Conservation (phyloP, 2,888 invertebrate species). For the Machimus rusticus region DNA sequence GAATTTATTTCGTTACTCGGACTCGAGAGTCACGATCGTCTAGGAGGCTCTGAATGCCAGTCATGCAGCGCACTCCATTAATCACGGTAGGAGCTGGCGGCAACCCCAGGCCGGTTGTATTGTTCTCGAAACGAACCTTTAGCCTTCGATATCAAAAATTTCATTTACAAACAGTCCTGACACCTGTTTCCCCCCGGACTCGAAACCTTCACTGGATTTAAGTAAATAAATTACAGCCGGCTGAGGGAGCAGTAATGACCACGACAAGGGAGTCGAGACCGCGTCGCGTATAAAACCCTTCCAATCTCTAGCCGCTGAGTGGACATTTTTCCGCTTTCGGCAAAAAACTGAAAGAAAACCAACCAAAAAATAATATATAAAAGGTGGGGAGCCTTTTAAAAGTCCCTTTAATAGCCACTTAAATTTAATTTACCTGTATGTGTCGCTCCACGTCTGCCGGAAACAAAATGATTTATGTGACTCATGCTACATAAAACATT, state of each 20-base stretch:
- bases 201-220: background rate
- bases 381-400: slow-evolving; percentile 6
- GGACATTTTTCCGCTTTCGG: slow-evolving; percentile 31
- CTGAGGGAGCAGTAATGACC: background rate
- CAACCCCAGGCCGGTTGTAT: background rate
- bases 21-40: background rate
- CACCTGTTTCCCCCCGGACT: slow-evolving; percentile 3
- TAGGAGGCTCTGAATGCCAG: background rate
- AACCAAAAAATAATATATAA: background rate
- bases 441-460: slow-evolving; percentile 39
- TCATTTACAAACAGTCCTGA: slow-evolving; percentile 17
- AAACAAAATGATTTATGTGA: slow-evolving; percentile 44
- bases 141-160: background rate
- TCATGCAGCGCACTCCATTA: background rate
- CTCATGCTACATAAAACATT: slow-evolving; percentile 39
- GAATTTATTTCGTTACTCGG: background rate
- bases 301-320: slow-evolving; percentile 1
- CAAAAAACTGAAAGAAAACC: background rate
- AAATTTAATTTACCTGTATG: slow-evolving; percentile 44
- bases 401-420: slow-evolving; percentile 43
- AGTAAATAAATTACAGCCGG: slow-evolving; percentile 11
- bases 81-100: background rate
- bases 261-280: background rate
- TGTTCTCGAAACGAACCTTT: background rate
- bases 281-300: background rate